phyloP scores from a whole-genome alignment of 2,113 vertebrate species.

The Toxostoma redivivum region DNA sequence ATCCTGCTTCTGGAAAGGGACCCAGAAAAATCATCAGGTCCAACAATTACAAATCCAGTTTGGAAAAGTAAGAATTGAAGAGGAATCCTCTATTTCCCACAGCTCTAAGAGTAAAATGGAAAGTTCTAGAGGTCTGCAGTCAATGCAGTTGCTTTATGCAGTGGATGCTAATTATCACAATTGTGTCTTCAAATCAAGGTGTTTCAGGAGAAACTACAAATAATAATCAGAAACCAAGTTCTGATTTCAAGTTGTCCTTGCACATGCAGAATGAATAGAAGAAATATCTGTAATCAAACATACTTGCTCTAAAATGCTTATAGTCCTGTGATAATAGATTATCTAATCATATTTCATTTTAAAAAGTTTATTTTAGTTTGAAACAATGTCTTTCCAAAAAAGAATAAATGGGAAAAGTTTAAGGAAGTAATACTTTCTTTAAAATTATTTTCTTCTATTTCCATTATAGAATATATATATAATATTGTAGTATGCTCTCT shows the following conservation, averaged over 20 bases:
- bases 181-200: neutral
- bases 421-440: neutral
- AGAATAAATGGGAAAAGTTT: neutral
- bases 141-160: neutral
- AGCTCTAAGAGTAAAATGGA: neutral
- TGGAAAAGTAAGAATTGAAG: neutral
- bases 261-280: neutral
- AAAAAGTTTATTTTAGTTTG: neutral
- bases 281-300: neutral
- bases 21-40: neutral
- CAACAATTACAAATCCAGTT: neutral
- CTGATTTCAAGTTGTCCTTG: neutral
- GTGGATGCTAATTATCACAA: neutral
- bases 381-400: neutral
- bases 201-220: neutral
- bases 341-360: neutral
- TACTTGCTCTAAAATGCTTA: neutral
- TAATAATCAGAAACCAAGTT: neutral
- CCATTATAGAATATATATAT: neutral
- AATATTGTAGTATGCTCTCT: neutral
- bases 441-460: neutral
- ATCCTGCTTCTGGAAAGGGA: neutral
- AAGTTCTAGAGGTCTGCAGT: neutral
- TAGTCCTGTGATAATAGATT: neutral
- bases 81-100: neutral